phyloP scores from a whole-genome alignment of 2,797 vertebrate species.

The Neomorphus geoffroyi region DNA sequence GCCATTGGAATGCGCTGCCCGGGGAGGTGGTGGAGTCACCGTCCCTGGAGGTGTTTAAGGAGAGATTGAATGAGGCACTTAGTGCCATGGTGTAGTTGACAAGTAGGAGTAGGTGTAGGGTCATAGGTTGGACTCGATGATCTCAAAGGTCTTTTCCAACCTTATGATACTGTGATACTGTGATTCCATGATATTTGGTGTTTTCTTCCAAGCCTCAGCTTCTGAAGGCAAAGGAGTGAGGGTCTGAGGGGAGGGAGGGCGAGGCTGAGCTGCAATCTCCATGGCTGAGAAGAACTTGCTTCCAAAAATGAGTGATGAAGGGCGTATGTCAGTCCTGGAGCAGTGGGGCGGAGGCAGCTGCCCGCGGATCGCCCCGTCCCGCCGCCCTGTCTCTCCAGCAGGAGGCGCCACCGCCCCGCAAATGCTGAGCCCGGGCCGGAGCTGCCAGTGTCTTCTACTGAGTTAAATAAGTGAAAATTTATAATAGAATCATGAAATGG shows the following conservation, averaged over 20 bases:
- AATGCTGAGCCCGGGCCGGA: not conserved
- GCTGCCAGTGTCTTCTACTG: not conserved
- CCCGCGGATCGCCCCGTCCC: accelerated
- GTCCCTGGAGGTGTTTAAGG: no score
- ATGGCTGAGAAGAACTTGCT: accelerated
- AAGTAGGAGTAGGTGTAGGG: no score
- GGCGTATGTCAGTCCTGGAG: accelerated
- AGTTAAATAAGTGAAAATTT: no score
- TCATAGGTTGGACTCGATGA: no score
- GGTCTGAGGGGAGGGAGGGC: no score
- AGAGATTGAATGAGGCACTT: no score
- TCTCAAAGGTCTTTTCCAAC: no score
- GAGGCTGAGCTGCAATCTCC: accelerated
- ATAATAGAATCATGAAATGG: no score
- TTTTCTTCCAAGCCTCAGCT: not conserved
- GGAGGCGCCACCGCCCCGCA: not conserved
- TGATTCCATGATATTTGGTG: not conserved
- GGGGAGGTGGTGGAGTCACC: no score
- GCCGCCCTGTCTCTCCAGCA: not conserved
- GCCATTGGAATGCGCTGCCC: no score
- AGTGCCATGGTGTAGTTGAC: no score
- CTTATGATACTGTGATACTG: no score
- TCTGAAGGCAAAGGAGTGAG: not conserved
- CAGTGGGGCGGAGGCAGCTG: not conserved
- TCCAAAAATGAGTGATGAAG: accelerated